Evolutionary conservation across 2,888 invertebrate species (phyloP), one percentile per base, ranked within the genome.

Genomic region (Drosophila kambysellisi): DNA sequence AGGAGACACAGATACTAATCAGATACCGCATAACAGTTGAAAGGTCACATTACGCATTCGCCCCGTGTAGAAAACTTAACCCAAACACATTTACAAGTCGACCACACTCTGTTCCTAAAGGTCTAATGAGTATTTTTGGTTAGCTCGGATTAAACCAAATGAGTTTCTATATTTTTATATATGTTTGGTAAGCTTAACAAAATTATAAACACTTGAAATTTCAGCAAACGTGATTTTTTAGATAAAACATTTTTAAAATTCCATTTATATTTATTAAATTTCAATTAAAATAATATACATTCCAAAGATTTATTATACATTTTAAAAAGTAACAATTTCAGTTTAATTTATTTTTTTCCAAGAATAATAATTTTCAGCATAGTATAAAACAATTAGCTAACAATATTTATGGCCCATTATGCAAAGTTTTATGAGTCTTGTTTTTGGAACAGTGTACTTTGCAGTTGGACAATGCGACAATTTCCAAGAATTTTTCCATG

Each of bases 31-130:
- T 59, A 74, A 62, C 67, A 74, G 70, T 73, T 66, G 70, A 81
- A 74, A 87, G 79, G 71, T 65, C 58, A 33, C 30, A 74, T 77
- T 88, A 75, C 86, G 73, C 64, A 85, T 82, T 77, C 88, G 86
- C 60, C 54, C 25, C 9, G 48, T 64, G 46, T n/a, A 59, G 35
- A 43, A 62, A 67, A 66, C 60, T 73, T 66, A 76, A 70, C 60
- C 66, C 59, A n/a, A 63, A 53, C 70, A 60, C 70, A 70, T 84
- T 72, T 66, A 43, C 64, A 48, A 63, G 51, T 62, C 39, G 48
- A 35, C 39, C n/a, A 33, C n/a, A 12, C 20, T 15, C 25, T 29
- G 56, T 30, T 32, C 17, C 52, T 32, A 32, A 5, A n/a, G 57
- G 57, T 20, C 41, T 41, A 41, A 41, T 57, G 41, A 57, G 30